Conservation (phyloP, 2,113 vertebrate genomes). For the Prunella himalayana region DNA sequence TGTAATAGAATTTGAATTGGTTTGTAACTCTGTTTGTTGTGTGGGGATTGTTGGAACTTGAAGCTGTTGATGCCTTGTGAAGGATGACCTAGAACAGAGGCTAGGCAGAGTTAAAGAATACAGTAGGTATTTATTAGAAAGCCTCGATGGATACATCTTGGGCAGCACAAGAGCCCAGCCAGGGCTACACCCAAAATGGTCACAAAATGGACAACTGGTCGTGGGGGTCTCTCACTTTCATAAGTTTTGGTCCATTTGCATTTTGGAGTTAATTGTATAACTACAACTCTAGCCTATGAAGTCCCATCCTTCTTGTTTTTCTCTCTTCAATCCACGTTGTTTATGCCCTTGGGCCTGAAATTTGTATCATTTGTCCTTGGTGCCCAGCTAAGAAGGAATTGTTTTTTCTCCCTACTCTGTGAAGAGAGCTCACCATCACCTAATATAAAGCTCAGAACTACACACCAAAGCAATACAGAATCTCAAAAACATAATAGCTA, state of each 20-base stretch:
- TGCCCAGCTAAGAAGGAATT: not conserved
- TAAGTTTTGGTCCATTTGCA: not conserved
- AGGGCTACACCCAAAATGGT: not conserved
- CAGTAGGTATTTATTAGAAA: not conserved
- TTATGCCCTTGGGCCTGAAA: not conserved
- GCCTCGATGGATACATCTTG: not conserved
- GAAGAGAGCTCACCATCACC: not conserved
- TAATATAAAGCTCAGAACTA: not conserved
- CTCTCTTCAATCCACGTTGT: not conserved
- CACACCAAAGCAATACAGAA: not conserved
- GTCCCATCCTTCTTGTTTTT: not conserved
- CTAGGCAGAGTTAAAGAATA: not conserved
- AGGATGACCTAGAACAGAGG: not conserved
- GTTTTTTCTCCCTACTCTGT: not conserved
- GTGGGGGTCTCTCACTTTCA: not conserved
- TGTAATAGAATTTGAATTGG: not conserved
- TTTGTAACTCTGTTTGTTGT: not conserved
- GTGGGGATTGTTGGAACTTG: not conserved
- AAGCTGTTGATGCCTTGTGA: not conserved
- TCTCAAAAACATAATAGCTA: not conserved
- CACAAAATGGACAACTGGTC: not conserved
- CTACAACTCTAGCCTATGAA: not conserved
- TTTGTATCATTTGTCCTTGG: not conserved
- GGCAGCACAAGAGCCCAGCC: not conserved
- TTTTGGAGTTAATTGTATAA: not conserved